Evolutionary conservation across 1,140 invertebrate genomes (phyloP).

Genomic region (Formica exsecta): DNA sequence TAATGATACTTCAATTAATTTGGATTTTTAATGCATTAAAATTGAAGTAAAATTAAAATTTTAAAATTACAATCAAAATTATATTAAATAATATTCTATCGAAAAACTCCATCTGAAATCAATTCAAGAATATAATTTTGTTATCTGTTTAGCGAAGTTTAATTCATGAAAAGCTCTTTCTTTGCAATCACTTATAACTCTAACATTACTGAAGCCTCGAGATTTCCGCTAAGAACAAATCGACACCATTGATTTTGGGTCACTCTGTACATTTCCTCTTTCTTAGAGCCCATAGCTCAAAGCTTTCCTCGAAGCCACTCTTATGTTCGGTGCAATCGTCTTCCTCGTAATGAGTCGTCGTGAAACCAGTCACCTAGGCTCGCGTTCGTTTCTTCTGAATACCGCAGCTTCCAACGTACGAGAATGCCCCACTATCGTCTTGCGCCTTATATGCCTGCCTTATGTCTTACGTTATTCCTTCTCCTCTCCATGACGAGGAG

Average conservation of each 20-base stretch:
- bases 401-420: conserved; percentile 37
- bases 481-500: conserved; percentile 55
- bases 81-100: not conserved
- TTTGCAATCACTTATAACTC: not conserved
- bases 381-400: conserved; percentile 19
- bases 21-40: not conserved
- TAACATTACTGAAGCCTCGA: not conserved
- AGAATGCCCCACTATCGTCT: conserved; percentile 64
- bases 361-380: not conserved
- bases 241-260: not conserved
- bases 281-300: not conserved
- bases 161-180: not conserved
- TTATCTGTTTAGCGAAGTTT: not conserved
- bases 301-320: conserved; percentile 47
- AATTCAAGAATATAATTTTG: not conserved
- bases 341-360: conserved; percentile 44
- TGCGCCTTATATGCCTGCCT: conserved; percentile 30
- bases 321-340: conserved; percentile 11
- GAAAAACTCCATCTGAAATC: not conserved
- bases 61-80: too few species aligned
- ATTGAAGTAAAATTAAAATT: not conserved
- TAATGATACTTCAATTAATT: not conserved
- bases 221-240: not conserved
- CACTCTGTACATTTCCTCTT: not conserved
- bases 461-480: not conserved